These are phyloP conservation scores for Apocrypta bakeri DNA, from an alignment of 1,140 invertebrate species.

Conservation along the genomic window DNA sequence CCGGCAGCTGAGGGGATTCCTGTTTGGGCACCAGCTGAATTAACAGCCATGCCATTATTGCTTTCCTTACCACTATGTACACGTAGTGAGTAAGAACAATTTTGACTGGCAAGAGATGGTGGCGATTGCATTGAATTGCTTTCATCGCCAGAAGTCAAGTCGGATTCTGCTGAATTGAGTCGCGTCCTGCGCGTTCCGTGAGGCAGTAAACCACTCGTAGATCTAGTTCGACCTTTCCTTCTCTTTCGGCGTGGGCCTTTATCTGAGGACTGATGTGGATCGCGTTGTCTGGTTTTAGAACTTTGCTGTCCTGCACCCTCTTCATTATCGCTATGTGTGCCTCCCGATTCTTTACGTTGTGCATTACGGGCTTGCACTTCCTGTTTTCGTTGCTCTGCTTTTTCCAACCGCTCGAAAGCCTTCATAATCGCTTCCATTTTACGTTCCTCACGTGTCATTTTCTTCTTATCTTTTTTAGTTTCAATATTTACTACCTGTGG, in stretches of 20 bases:
- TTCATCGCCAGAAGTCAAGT: slow-evolving; percentile 82
- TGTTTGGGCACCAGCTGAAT: slow-evolving; percentile 34
- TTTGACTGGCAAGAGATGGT: slow-evolving; percentile 62
- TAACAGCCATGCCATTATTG: slow-evolving; percentile 42
- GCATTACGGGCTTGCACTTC: slow-evolving; percentile 79
- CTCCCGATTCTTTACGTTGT: slow-evolving; percentile 73
- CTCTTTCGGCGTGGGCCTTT: slow-evolving; percentile 70
- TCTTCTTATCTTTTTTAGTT: slow-evolving; percentile 76
- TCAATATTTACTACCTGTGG: slow-evolving; percentile 27
- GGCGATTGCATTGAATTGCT: slow-evolving; percentile 76
- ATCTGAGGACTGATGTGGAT: slow-evolving; percentile 65
- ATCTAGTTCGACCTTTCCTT: slow-evolving; percentile 80
- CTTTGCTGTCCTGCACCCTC: slow-evolving; percentile 57
- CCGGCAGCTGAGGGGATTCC: slow-evolving; percentile 75
- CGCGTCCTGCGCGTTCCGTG: slow-evolving; percentile 77
- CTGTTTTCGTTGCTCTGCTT: slow-evolving; percentile 85
- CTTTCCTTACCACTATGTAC: slow-evolving; percentile 64
- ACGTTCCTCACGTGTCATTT: slow-evolving; percentile 92
- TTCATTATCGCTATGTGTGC: slow-evolving; percentile 73
- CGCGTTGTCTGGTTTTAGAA: slow-evolving; percentile 60
- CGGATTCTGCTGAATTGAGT: slow-evolving; percentile 84
- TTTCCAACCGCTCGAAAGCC: slow-evolving; percentile 90
- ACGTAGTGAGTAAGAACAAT: slow-evolving; percentile 64
- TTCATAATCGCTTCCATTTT: slow-evolving; percentile 97
- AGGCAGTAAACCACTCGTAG: slow-evolving; percentile 75